Base-by-base conservation (phyloP, 1,140 invertebrate genomes). In the Drosophila melanica region DNA sequence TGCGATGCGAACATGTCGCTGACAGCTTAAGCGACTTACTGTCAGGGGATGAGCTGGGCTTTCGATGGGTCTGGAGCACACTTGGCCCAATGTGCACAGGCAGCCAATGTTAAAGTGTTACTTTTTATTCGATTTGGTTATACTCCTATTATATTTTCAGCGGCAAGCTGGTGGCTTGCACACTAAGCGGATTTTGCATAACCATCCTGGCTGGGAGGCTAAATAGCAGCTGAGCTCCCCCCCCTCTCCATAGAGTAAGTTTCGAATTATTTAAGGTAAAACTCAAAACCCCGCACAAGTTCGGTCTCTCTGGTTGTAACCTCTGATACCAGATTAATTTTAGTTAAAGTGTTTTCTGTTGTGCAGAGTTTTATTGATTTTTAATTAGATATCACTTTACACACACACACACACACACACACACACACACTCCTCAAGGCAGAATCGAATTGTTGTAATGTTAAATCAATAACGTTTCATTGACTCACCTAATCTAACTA, bases 381-480 rank as follows among this genome's bases (percentile, higher is more conserved):
- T 47, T 57, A 68, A 77, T 67, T 73, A 62, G 39, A 30, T 39
- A 23, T 23, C 20, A 23, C 2, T 23, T 23, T 3, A 23, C 4
- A 16, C 27, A 27, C 10, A 14, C 47, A n/a, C 12, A 12, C 12
- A 14, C 2, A 37, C 8, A n/a, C 2, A 7, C 27, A 27, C 0
- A 7, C 6, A 0, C 27, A 0, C 27, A 7, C 1, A 23, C 20
- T 23, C 6, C 30, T 33, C 30, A 33, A 9, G 33, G 41, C 39
- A 45, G 55, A 3, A 41, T 41, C 20, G 1, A 4, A 1, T 18
- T 14, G 23, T 41, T 9, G 27, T 79, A 79, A 84, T 76, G 57
- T 72, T 59, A 84, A 79, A 84, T 82, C 76, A 64, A 84, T 82
- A 82, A 45, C 42, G 51, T 48, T 69, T 59, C 62, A 0, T 48